Base-by-base conservation (phyloP, 2,113 vertebrate genomes). In the Strix aluco region DNA sequence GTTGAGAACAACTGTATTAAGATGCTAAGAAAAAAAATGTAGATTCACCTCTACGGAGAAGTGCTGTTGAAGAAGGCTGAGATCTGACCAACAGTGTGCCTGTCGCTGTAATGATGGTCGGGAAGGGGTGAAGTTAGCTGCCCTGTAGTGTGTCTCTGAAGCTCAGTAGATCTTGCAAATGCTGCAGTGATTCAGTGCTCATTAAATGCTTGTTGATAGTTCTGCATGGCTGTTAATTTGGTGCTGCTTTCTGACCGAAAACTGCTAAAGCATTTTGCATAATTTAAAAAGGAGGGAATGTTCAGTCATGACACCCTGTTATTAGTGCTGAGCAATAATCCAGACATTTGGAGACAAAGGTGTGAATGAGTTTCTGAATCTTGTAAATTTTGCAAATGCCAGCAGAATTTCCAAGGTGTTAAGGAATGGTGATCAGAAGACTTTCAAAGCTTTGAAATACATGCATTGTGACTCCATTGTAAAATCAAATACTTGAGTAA, bases 221-320 rank as follows among this genome's bases (percentile, higher is more conserved):
- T 85, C 27, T 77, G 34, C 32, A 5, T 65, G 19, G 42, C 34
- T 86, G 72, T 77, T 79, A 42, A 36, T 18, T 32, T 26, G 30
- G 46, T 79, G 61, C 88, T 83, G 49, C 57, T 95, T 88, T 94
- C 83, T 94, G 90, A 90, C 71, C 84, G 81, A 59, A 92, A 94
- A 80, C 90, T 90, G 74, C 78, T 47, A 71, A 66, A 85, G 30
- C 9, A 4, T 83, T 92, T 69, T 78, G 58, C 20, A 8, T 93
- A 36, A 47, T 77, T 86, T 72, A n/a, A 49, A 84, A 79, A 90
- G 32, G 46, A 70, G 73, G 13, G 85, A 44, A 32, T 46, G 67
- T 61, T 79, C 6, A 1, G 73, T 66, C 5, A 2, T 20, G 21
- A 58, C 70, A 34, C 38, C 38, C 55, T 85, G 54, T 51, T 77